Evolutionary conservation across 2,888 invertebrate genomes (phyloP).

Genomic region (Heliconius hortense): DNA sequence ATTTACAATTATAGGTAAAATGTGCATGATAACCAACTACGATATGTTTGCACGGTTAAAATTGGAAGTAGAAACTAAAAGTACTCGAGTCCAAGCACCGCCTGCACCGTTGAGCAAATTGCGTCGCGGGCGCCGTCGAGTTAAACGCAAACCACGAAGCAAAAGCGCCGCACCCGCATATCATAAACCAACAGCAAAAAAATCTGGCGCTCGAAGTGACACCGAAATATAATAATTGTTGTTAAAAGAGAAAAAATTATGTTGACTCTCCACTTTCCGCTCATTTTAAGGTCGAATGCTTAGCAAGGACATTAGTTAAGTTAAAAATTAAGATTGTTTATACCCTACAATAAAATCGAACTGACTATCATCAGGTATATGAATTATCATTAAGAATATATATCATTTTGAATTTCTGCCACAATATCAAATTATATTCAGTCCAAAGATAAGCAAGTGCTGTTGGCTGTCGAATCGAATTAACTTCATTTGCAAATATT

Average conservation of each 20-base stretch:
- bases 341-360: too few relatives aligned
- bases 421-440: not conserved
- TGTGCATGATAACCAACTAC: slow-evolving; percentile 76
- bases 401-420: not conserved
- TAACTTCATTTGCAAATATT: not conserved
- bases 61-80: slow-evolving; percentile 71
- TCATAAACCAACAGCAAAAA: slow-evolving; percentile 56
- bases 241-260: not conserved
- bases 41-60: slow-evolving; percentile 77
- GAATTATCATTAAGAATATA: too few relatives aligned
- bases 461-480: not conserved
- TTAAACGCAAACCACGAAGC: slow-evolving; percentile 67
- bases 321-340: too few relatives aligned
- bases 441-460: not conserved
- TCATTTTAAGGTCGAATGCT: too few relatives aligned
- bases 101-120: slow-evolving; percentile 57
- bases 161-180: slow-evolving; percentile 70
- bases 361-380: too few relatives aligned
- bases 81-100: slow-evolving; percentile 55
- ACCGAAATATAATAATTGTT: slow-evolving; percentile 53
- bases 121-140: slow-evolving; percentile 61
- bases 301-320: too few relatives aligned
- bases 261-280: not conserved
- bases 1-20: slow-evolving; percentile 62
- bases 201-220: slow-evolving; percentile 73